A percentile compares a stretch with the other conserved stretches of the same genome.
Conservation (phyloP, 2,888 invertebrate species). For the Melanargia galathea region DNA sequence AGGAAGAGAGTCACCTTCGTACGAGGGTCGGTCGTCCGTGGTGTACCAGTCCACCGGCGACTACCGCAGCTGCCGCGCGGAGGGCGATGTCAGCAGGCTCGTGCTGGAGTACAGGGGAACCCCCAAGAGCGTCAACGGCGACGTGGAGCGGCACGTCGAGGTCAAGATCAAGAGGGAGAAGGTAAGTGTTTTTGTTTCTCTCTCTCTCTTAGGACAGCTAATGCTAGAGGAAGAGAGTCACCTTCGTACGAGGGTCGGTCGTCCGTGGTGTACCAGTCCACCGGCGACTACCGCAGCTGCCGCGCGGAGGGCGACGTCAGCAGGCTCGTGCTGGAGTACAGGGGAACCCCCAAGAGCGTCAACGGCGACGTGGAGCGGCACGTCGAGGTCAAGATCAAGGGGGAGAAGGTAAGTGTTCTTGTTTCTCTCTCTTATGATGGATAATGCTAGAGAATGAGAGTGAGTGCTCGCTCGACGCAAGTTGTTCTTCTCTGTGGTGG, state of each 20-base stretch:
- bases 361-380: slow-evolving; percentile 47
- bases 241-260: slow-evolving; percentile 35
- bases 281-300: slow-evolving; percentile 46
- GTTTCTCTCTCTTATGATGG: slow-evolving; percentile 18
- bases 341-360: slow-evolving; percentile 43
- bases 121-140: slow-evolving; percentile 47
- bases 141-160: slow-evolving; percentile 50
- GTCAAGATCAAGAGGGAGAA: slow-evolving; percentile 57
- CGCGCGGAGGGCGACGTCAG: slow-evolving; percentile 49
- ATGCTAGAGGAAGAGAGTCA: no score
- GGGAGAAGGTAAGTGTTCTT: slow-evolving; percentile 53
- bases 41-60: slow-evolving; percentile 46
- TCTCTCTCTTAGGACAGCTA: slow-evolving; percentile 20
- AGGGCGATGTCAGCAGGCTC: slow-evolving; percentile 50
- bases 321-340: slow-evolving; percentile 47
- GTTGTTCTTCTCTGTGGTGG: no score
- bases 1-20: no score
- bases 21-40: slow-evolving; percentile 44
- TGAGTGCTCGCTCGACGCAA: no score
- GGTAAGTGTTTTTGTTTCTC: slow-evolving; percentile 44
- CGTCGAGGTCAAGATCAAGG: slow-evolving; percentile 54
- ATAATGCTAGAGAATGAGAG: no score
- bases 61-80: slow-evolving; percentile 47
- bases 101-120: slow-evolving; percentile 41
- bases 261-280: slow-evolving; percentile 48